phyloP scores from a whole-genome alignment of 2,888 invertebrate genomes.

The Romanomermis culicivorax region DNA sequence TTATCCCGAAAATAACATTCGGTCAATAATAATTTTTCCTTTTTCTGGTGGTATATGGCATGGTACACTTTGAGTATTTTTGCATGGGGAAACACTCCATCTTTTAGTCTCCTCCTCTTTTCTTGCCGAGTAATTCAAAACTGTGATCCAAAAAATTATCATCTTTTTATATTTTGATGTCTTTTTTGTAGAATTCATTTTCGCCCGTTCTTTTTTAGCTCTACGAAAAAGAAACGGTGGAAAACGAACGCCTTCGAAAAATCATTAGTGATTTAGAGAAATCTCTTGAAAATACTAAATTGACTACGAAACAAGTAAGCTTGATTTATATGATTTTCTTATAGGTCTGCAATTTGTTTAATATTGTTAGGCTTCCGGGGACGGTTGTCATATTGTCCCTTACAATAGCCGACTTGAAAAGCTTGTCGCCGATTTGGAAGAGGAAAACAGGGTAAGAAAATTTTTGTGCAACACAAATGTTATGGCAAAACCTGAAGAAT shows the following conservation, averaged over 20 bases:
- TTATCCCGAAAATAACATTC: too few relatives aligned
- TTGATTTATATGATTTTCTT: neutral
- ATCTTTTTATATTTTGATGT: too few relatives aligned
- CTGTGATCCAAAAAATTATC: too few relatives aligned
- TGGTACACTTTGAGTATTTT: too few relatives aligned
- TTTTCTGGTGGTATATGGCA: too few relatives aligned
- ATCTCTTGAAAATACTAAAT: neutral
- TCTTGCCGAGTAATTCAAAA: too few relatives aligned
- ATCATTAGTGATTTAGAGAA: slow-evolving; percentile 5
- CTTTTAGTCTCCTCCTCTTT: too few relatives aligned
- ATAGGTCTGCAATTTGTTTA: neutral
- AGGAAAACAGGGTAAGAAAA: slow-evolving; percentile 14
- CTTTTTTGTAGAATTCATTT: too few relatives aligned
- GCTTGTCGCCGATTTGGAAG: slow-evolving; percentile 17
- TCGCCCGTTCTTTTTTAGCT: slow-evolving; percentile 3
- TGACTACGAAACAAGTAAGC: neutral
- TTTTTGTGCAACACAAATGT: too few relatives aligned
- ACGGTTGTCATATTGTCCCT: neutral
- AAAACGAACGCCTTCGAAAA: slow-evolving; percentile 2
- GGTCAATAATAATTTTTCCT: too few relatives aligned
- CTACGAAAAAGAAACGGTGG: slow-evolving; percentile 6
- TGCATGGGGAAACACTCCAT: too few relatives aligned
- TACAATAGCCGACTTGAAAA: neutral
- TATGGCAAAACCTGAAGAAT: too few relatives aligned
- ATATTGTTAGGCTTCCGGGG: neutral